Percentiles rank a stretch among this genome's conserved stretches.
These are phyloP conservation scores for Imbricaverruca yamaguchii DNA, from an alignment of 2,888 invertebrate genomes.

Conservation along the genomic window DNA sequence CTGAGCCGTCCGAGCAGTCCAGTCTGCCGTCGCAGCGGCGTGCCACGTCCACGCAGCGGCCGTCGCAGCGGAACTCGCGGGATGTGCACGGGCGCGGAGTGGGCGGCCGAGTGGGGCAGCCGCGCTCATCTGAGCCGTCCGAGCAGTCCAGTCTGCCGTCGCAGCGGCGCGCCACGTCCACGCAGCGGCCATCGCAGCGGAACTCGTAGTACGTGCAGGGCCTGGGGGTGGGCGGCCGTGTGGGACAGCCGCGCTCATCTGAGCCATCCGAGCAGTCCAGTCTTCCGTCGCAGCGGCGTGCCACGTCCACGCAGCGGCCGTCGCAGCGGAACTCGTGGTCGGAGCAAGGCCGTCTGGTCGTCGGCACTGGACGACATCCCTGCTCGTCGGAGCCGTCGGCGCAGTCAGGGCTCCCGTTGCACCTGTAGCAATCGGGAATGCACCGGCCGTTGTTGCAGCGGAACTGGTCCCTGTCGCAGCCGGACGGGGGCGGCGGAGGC, in stretches of 20 bases:
- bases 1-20: not conserved
- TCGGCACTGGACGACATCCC: not conserved
- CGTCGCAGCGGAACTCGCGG: not conserved
- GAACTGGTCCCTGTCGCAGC: no score
- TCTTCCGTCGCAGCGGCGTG: not conserved
- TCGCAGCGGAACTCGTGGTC: not conserved
- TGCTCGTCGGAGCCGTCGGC: not conserved
- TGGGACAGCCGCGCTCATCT: not conserved
- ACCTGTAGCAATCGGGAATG: no score
- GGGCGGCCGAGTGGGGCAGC: not conserved
- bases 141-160: not conserved
- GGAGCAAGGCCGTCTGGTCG: not conserved
- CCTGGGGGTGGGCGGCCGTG: not conserved
- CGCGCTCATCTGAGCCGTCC: not conserved
- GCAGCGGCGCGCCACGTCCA: not conserved
- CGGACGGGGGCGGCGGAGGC: no score
- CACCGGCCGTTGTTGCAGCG: no score
- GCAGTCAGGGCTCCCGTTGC: not conserved
- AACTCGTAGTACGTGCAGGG: not conserved
- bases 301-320: not conserved
- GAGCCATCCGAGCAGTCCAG: not conserved
- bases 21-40: not conserved
- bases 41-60: not conserved
- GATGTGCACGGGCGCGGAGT: not conserved
- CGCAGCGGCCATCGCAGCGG: not conserved